Evolutionary conservation across 2,113 vertebrate species (phyloP).

Genomic region (Phocoena sinus): DNA sequence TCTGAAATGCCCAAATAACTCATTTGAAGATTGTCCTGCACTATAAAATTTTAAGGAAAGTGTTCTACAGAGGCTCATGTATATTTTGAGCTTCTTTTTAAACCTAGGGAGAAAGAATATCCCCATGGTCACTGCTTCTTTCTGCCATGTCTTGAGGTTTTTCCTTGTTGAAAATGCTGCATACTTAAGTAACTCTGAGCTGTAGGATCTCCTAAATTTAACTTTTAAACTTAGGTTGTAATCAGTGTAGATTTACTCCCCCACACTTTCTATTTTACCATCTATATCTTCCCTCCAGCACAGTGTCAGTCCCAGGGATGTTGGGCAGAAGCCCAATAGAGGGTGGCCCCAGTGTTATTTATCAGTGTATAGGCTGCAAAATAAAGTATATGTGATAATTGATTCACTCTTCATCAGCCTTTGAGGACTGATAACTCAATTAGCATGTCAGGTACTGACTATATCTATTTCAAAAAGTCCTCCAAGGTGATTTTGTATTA

Average conservation of each 20-base stretch:
- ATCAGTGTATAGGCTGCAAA: conserved; percentile 67
- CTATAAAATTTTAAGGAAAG: not conserved
- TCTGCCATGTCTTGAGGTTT: not conserved
- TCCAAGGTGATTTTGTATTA: conserved; percentile 70
- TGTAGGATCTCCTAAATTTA: conserved; percentile 38
- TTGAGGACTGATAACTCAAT: conserved; percentile 82
- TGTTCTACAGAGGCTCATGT: not conserved
- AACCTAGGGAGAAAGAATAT: not conserved
- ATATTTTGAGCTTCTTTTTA: not conserved
- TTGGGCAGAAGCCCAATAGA: conserved; percentile 49
- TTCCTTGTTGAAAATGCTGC: not conserved
- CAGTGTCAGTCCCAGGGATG: conserved; percentile 14
- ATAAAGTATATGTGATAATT: conserved; percentile 81
- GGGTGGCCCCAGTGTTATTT: conserved; percentile 60
- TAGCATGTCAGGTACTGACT: conserved; percentile 71
- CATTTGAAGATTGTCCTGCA: not conserved
- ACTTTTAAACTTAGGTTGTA: conserved; percentile 23
- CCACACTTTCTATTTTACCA: conserved; percentile 53
- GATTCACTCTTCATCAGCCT: conserved; percentile 73
- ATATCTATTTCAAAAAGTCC: conserved; percentile 67
- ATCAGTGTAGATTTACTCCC: conserved; percentile 61
- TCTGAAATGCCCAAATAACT: not conserved
- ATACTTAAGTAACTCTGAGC: not conserved
- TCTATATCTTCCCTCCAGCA: conserved; percentile 50
- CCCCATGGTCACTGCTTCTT: not conserved